Evolutionary conservation across 2,888 invertebrate genomes (phyloP), one percentile per base, ranked within the genome.

Genomic region (Metacarcinus magister): DNA sequence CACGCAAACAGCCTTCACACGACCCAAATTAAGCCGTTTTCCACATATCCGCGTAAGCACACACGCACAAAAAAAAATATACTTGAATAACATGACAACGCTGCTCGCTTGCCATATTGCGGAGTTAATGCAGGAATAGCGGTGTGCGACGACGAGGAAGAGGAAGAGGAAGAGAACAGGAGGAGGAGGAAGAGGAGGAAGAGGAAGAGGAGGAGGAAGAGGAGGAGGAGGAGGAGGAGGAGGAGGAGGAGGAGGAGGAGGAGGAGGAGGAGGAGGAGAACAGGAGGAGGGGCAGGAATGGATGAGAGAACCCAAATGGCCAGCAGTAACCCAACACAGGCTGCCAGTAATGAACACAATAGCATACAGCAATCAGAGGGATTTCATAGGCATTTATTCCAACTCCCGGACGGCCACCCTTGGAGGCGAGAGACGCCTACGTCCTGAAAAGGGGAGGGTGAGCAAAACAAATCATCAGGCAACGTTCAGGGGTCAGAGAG

Each of bases 131-230:
- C 44, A 44, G 91, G 44, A 91, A 13, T 1, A 19, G 19, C 8
- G n/a, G 89, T 10, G 43, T 13, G 89, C 13, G 89, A 32, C 8
- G 89, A 16, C 3, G 39, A 89, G 89, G 89, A 89, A 43, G 28
- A 89, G 89, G 89, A 89, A 43, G 28, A 89, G 89, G 89, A 32
- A 32, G 13, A 32, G 89, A 19, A n/a, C 19, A 32, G 32, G 89
- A 89, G 89, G 89, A 89, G 89, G 89, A 89, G 89, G 89, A 89
- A 32, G 89, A 89, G 4, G 89, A 89, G 89, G 89, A 67, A 8
- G 67, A 67, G 13, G 67, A 67, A 8, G 67, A 67, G 0, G n/a
- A 23, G 32, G 32, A 82, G 28, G 8, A 16, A 0, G 32, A 16
- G 13, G 32, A 82, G 7, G 32, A 82, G 67, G 67, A 82, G 28